A percentile compares a stretch with the other conserved stretches of the same genome.
Evolutionary conservation across 2,888 invertebrate genomes (phyloP).

Genomic region (Clostera curtula): DNA sequence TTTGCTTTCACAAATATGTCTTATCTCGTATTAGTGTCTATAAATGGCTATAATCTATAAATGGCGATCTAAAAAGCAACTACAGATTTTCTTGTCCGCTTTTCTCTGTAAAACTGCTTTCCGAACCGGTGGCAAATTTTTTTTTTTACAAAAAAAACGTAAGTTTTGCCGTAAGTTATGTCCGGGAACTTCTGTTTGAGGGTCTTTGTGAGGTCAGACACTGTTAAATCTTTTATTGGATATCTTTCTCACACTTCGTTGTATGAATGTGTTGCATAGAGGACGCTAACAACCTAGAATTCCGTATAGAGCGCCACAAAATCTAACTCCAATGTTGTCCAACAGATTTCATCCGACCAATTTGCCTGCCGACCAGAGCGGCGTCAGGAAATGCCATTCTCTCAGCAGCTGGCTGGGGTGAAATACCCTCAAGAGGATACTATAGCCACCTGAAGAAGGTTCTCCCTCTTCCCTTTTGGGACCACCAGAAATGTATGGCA

Average conservation of each 20-base stretch:
- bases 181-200: no score
- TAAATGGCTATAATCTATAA: no score
- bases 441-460: slow-evolving; percentile 32
- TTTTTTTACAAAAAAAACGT: no score
- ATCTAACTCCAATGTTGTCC: slow-evolving; percentile 3
- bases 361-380: slow-evolving; percentile 30
- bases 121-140: no score
- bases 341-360: slow-evolving; percentile 40
- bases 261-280: background rate
- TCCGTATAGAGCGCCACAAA: slow-evolving; percentile 3
- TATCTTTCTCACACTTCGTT: background rate
- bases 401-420: slow-evolving; percentile 35
- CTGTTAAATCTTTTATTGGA: no score
- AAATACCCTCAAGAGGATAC: slow-evolving; percentile 15
- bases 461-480: slow-evolving; percentile 27
- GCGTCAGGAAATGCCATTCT: slow-evolving; percentile 18
- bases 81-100: no score
- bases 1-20: no score
- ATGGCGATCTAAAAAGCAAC: no score
- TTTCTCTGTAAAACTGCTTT: no score
- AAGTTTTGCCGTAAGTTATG: no score
- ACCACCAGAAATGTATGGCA: slow-evolving; percentile 17
- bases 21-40: no score
- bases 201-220: no score
- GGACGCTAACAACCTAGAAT: background rate